phyloP scores from a whole-genome alignment of 2,888 invertebrate genomes.

The Cistogaster globosa region DNA sequence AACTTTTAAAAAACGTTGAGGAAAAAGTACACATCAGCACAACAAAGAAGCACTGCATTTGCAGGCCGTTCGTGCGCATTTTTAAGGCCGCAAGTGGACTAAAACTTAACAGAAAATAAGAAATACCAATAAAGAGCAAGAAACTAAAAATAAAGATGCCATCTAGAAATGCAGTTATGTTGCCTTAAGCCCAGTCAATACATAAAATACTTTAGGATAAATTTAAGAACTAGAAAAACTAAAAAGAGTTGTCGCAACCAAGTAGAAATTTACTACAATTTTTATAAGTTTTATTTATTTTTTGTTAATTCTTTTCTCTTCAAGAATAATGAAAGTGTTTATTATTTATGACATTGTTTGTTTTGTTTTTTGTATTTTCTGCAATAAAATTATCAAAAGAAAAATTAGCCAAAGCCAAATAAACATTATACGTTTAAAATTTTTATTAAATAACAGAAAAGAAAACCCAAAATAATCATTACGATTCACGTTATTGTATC shows the following conservation, averaged over 20 bases:
- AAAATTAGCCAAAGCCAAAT: conserved; percentile 6
- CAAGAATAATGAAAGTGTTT: conserved; percentile 14
- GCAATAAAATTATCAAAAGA: conserved; percentile 7
- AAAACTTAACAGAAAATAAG: neutral
- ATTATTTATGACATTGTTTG: neutral
- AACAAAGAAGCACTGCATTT: conserved; percentile 62
- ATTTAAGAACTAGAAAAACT: neutral
- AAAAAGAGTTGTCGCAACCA: conserved; percentile 41
- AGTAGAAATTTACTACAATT: conserved; percentile 8
- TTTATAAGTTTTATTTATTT: conserved; percentile 6
- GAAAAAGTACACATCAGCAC: conserved; percentile 13
- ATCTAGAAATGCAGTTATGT: conserved; percentile 57
- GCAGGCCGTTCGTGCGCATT: conserved; percentile 62
- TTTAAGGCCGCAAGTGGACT: conserved; percentile 64
- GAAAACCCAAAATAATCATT: no score
- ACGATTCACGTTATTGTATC: no score
- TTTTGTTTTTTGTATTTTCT: neutral
- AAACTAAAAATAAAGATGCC: neutral
- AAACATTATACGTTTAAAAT: no score
- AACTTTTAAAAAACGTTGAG: conserved; percentile 3
- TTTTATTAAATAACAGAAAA: no score
- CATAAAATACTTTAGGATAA: neutral
- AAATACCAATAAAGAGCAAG: neutral
- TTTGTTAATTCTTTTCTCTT: neutral
- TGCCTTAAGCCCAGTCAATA: conserved; percentile 26